Conservation (phyloP, 2,888 invertebrate genomes). For the Lobophora halterata region DNA sequence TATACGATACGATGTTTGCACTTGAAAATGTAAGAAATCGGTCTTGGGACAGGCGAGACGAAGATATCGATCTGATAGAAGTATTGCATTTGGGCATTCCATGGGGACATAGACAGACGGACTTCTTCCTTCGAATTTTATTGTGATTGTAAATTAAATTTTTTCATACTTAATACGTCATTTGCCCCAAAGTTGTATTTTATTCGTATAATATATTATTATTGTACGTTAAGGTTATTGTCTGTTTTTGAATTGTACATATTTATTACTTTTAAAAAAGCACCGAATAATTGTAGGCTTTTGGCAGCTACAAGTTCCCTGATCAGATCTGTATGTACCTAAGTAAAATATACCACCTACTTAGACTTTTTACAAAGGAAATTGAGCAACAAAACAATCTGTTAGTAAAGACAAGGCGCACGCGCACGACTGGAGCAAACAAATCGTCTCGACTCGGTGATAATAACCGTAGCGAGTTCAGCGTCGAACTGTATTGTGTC, state of each 20-base stretch:
- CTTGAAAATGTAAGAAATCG: conserved; percentile 33
- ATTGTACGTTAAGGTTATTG: no score
- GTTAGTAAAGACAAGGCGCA: conserved; percentile 50
- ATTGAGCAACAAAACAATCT: conserved; percentile 53
- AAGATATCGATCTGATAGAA: conserved; percentile 44
- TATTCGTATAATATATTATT: no score
- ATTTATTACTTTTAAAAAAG: no score
- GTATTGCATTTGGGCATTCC: conserved; percentile 43
- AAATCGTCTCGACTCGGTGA: conserved; percentile 48
- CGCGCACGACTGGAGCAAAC: conserved; percentile 56
- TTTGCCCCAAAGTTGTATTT: no score
- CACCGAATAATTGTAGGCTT: no score
- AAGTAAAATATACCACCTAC: no score
- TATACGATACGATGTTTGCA: conserved; percentile 26
- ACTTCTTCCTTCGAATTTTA: conserved; percentile 4
- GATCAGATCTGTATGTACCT: no score
- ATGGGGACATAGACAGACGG: conserved; percentile 19
- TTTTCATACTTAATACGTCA: no score
- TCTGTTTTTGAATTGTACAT: no score
- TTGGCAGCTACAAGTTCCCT: no score
- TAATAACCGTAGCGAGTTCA: conserved; percentile 63
- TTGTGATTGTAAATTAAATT: no score
- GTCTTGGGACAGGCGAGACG: conserved; percentile 27
- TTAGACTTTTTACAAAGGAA: no score
- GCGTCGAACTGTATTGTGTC: conserved; percentile 54